phyloP scores from a whole-genome alignment of 2,113 vertebrate species.

The Sturnira hondurensis region DNA sequence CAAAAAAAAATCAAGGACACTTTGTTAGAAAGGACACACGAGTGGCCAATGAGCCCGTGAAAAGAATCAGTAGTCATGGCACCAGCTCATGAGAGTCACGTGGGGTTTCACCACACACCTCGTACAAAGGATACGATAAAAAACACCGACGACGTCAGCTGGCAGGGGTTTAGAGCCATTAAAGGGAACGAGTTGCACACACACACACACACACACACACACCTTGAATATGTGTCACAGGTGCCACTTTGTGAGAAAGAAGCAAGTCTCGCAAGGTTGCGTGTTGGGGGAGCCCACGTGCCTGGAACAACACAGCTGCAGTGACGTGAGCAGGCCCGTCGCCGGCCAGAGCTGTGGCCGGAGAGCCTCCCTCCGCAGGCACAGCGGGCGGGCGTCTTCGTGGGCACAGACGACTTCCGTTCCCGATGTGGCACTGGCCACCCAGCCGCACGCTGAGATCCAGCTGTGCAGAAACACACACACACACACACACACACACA shows the following conservation, averaged over 20 bases:
- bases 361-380: too few species aligned
- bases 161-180: not conserved
- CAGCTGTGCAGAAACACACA: not conserved
- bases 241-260: not conserved
- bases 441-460: not conserved
- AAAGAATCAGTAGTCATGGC: not conserved
- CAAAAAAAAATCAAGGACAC: not conserved
- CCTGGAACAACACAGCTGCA: too few species aligned
- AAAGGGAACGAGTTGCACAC: not conserved
- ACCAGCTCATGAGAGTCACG: not conserved
- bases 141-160: not conserved
- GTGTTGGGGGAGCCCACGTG: too few species aligned
- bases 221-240: not conserved
- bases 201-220: not conserved
- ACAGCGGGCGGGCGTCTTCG: too few species aligned
- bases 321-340: too few species aligned
- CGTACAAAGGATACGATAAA: not conserved
- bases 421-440: not conserved
- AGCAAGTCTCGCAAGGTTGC: not conserved
- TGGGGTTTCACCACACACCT: not conserved
- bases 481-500: too few species aligned
- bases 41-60: not conserved
- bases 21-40: not conserved
- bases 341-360: not conserved
- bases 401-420: not conserved